These are phyloP conservation scores for Leptodactylus fallax DNA, from an alignment of 2,797 vertebrate genomes.

Conservation along the genomic window DNA sequence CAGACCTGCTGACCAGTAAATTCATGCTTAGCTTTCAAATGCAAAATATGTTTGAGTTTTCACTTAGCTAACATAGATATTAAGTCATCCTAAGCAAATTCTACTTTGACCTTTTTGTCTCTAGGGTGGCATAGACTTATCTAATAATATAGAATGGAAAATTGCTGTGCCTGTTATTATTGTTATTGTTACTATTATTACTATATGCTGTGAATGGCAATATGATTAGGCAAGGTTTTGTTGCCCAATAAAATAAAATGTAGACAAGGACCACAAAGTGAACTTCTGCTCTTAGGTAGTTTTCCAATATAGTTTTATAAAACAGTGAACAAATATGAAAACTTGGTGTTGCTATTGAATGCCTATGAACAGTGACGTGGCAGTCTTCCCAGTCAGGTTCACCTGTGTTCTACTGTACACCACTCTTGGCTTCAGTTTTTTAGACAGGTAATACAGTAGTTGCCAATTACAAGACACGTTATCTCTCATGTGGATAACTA, in stretches of 20 bases:
- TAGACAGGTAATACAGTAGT: too few species aligned
- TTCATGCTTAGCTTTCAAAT: constrained; percentile 47
- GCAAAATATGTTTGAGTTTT: constrained; percentile 36
- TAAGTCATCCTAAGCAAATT: constrained; percentile 18
- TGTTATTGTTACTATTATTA: constrained; percentile 2
- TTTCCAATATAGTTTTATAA: not conserved
- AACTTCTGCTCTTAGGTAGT: not conserved
- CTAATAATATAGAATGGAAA: not conserved
- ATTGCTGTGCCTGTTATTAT: constrained; percentile 5
- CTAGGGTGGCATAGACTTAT: constrained; percentile 10
- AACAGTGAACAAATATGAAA: too few species aligned
- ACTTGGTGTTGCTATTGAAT: not conserved
- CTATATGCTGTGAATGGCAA: not conserved
- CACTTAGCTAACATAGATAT: constrained; percentile 29
- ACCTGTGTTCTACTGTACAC: too few species aligned
- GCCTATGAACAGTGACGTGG: too few species aligned
- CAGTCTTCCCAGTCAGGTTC: too few species aligned
- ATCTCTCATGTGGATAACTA: too few species aligned
- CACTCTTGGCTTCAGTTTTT: too few species aligned
- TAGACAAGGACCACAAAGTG: not conserved
- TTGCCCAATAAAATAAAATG: not conserved
- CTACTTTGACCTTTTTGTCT: constrained; percentile 11
- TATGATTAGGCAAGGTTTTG: not conserved
- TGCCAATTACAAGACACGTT: too few species aligned
- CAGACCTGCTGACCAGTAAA: constrained; percentile 41